Percentiles rank a stretch among this genome's conserved stretches.
Evolutionary conservation across 2,888 invertebrate genomes (phyloP).

Genomic region (Ramazzottius varieornatus): DNA sequence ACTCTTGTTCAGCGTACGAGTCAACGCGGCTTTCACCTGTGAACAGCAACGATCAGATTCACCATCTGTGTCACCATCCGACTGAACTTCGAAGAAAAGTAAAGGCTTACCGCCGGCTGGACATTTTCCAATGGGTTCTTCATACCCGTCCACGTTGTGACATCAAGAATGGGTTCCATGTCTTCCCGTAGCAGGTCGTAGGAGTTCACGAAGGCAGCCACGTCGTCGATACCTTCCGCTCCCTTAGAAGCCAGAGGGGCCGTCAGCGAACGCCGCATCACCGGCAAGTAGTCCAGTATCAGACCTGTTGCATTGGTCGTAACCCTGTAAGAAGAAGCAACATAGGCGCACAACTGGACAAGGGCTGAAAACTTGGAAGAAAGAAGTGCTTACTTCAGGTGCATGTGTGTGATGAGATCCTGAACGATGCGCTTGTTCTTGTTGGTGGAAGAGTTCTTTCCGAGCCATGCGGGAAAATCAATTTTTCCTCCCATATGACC

Average conservation of each 20-base stretch:
- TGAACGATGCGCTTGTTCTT: slow-evolving; percentile 56
- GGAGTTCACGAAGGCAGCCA: slow-evolving; percentile 44
- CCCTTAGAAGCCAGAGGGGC: slow-evolving; percentile 44
- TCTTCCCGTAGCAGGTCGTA: slow-evolving; percentile 76
- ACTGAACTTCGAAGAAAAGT: background rate
- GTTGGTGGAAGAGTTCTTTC: slow-evolving; percentile 58
- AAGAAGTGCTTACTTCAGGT: slow-evolving; percentile 46
- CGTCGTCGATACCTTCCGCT: slow-evolving; percentile 38
- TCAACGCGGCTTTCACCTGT: slow-evolving; percentile 73
- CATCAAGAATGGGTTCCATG: slow-evolving; percentile 56
- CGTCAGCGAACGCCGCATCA: slow-evolving; percentile 44
- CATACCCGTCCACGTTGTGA: slow-evolving; percentile 54
- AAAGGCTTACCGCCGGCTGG: slow-evolving; percentile 19
- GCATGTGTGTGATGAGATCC: slow-evolving; percentile 60
- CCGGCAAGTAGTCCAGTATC: slow-evolving; percentile 59
- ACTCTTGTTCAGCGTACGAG: slow-evolving; percentile 67
- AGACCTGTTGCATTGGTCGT: slow-evolving; percentile 54
- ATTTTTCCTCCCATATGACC: slow-evolving; percentile 52
- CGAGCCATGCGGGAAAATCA: slow-evolving; percentile 81
- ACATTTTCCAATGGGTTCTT: slow-evolving; percentile 47
- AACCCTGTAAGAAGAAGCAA: slow-evolving; percentile 30
- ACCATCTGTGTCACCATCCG: background rate
- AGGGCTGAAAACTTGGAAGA: no score
- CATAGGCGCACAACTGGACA: background rate
- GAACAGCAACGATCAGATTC: slow-evolving; percentile 5